Evolutionary conservation across 2,888 invertebrate species (phyloP).

Genomic region (Nowickia ferox): DNA sequence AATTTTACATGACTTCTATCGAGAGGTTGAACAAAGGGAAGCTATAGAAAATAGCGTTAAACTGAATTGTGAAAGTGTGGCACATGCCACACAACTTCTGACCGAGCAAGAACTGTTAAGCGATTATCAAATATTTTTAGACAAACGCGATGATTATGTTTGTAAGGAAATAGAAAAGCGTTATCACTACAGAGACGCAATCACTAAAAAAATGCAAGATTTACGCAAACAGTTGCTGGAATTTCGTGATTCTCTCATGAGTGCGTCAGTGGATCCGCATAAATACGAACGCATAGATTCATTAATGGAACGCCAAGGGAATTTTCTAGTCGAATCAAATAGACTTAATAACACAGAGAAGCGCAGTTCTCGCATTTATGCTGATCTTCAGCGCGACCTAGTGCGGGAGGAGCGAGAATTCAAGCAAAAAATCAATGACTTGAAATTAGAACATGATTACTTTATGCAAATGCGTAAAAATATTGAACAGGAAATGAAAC

Average conservation of each 20-base stretch:
- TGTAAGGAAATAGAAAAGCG: constrained; percentile 77
- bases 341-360: constrained; percentile 76
- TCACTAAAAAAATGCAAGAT: constrained; percentile 76
- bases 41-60: constrained; percentile 74
- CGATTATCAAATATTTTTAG: constrained; percentile 76
- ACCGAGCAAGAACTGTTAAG: constrained; percentile 74
- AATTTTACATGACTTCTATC: constrained; percentile 77
- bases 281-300: constrained; percentile 77
- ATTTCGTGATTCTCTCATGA: constrained; percentile 75
- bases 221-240: constrained; percentile 76
- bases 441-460: constrained; percentile 78
- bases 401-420: constrained; percentile 75
- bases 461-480: constrained; percentile 77
- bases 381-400: constrained; percentile 75
- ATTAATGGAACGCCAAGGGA: constrained; percentile 78
- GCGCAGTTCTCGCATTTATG: constrained; percentile 44
- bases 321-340: constrained; percentile 76
- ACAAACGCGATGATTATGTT: constrained; percentile 76
- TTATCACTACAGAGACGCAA: constrained; percentile 77
- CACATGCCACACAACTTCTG: constrained; percentile 77
- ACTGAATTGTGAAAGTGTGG: constrained; percentile 77
- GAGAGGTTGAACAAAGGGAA: constrained; percentile 73
- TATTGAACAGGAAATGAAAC: constrained; percentile 76
- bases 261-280: constrained; percentile 76
- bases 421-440: constrained; percentile 75